Conservation (phyloP, 2,113 vertebrate genomes). For the Halcyon malimbica region DNA sequence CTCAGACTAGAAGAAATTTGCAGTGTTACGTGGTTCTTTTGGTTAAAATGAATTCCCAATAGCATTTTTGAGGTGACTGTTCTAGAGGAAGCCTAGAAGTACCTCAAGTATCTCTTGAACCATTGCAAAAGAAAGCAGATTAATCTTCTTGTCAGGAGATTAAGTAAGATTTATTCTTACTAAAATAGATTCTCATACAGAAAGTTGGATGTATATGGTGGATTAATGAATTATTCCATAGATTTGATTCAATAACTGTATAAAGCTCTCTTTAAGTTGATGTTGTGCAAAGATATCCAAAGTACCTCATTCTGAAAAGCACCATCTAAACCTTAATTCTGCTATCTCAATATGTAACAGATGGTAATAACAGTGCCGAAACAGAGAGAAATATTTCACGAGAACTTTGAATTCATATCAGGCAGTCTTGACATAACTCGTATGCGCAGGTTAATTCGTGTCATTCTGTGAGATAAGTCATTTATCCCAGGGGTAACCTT, state of each 20-base stretch:
- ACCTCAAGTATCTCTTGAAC: neutral
- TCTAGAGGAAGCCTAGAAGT: neutral
- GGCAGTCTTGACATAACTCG: constrained; percentile 56
- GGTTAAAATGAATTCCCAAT: neutral
- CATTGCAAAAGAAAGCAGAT: neutral
- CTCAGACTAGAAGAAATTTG: neutral
- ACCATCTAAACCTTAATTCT: neutral
- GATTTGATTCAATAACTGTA: neutral
- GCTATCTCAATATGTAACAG: constrained; percentile 2
- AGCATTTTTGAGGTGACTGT: neutral
- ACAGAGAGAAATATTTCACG: constrained; percentile 27
- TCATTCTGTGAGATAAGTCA: constrained; percentile 66
- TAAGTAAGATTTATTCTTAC: neutral
- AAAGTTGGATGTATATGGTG: neutral
- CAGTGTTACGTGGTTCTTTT: neutral
- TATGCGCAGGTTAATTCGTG: constrained; percentile 68
- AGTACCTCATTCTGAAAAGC: neutral
- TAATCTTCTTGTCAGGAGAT: neutral
- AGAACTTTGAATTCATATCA: constrained; percentile 46
- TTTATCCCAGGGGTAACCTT: constrained; percentile 67
- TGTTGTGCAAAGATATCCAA: neutral
- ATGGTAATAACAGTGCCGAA: constrained; percentile 24
- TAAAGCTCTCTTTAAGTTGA: neutral
- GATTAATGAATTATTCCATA: neutral
- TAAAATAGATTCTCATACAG: neutral